phyloP scores from a whole-genome alignment of 2,113 vertebrate genomes.

The Pseudorhombus dupliciocellatus region DNA sequence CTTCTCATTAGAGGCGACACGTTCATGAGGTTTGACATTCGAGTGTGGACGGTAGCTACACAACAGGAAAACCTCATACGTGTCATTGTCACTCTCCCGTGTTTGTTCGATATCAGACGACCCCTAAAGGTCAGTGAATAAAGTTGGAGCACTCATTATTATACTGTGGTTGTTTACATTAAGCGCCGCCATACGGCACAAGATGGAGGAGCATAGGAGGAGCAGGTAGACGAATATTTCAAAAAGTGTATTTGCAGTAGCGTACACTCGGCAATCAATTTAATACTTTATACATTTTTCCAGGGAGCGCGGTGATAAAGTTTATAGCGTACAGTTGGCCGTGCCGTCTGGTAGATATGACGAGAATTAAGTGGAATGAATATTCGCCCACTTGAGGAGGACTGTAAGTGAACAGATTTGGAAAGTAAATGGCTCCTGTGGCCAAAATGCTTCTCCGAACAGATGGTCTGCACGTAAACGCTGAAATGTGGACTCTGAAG shows the following conservation, averaged over 20 bases:
- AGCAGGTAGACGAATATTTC: background rate
- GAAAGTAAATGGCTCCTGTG: conserved; percentile 50
- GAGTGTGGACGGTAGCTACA: background rate
- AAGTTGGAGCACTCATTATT: no score
- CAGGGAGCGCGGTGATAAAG: conserved; percentile 17
- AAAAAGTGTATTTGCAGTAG: background rate
- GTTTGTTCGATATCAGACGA: no score
- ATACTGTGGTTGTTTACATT: background rate
- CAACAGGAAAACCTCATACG: conserved; percentile 4
- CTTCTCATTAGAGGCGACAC: conserved; percentile 48
- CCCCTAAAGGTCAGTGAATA: background rate
- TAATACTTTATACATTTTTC: conserved; percentile 41
- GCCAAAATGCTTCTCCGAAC: conserved; percentile 46
- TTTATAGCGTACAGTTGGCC: conserved; percentile 41
- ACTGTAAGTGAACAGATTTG: conserved; percentile 51
- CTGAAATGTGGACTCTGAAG: conserved; percentile 26
- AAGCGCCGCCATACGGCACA: no score
- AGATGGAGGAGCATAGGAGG: background rate
- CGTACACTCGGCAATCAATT: background rate
- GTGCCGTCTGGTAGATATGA: conserved; percentile 44
- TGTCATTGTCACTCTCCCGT: background rate
- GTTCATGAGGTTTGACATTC: conserved; percentile 29
- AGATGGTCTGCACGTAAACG: conserved; percentile 52
- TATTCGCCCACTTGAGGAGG: conserved; percentile 32
- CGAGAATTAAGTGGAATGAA: conserved; percentile 46